phyloP scores from a whole-genome alignment of 2,888 invertebrate genomes.

The Cylloceria caligata region DNA sequence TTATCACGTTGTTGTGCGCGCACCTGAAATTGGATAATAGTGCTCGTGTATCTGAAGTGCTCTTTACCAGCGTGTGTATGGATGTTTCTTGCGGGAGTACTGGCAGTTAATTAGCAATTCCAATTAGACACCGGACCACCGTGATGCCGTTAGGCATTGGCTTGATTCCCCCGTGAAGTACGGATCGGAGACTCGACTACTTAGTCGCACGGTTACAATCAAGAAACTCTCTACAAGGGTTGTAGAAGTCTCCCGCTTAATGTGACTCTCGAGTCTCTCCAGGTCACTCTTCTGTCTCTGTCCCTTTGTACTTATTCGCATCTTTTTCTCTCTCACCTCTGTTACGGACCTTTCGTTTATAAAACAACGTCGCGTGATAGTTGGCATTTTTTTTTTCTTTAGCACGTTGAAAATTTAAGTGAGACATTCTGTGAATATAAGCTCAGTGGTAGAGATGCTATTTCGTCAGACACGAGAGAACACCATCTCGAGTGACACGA shows the following conservation, averaged over 20 bases:
- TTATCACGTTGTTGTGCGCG: conserved; percentile 2
- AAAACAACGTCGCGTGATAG: neutral
- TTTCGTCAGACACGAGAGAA: conserved; percentile 40
- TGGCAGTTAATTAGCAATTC: conserved; percentile 39
- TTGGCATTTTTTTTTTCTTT: neutral
- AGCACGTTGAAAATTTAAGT: conserved; percentile 9
- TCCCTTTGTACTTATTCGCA: too few species aligned
- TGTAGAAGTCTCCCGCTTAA: neutral
- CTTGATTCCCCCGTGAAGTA: conserved; percentile 25
- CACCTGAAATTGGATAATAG: conserved; percentile 7
- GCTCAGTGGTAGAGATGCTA: conserved; percentile 34
- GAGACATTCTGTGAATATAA: conserved; percentile 1
- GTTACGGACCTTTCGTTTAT: conserved; percentile 18
- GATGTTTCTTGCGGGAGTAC: conserved; percentile 10
- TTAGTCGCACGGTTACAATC: conserved; percentile 11
- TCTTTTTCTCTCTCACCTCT: neutral
- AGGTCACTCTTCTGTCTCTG: neutral
- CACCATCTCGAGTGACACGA: conserved; percentile 37
- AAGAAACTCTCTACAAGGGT: conserved; percentile 6
- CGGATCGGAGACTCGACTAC: conserved; percentile 3
- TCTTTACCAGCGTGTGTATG: neutral
- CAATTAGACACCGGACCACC: conserved; percentile 35
- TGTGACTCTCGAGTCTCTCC: conserved; percentile 1
- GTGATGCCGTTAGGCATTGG: conserved; percentile 30
- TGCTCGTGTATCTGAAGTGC: neutral